Base-by-base conservation (phyloP, 1,140 invertebrate species). In the Bombus confusus region DNA sequence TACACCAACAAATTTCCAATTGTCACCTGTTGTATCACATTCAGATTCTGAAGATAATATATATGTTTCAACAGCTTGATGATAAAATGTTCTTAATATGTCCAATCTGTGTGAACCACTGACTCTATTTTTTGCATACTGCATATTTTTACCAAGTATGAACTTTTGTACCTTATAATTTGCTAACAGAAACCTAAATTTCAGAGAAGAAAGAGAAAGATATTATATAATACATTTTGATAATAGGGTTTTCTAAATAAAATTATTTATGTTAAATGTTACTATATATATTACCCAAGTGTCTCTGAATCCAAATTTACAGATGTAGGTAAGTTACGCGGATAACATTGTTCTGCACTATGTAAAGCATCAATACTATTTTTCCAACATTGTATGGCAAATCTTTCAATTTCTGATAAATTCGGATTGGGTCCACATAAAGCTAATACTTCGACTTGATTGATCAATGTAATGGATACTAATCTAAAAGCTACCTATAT, bases 401-500 rank as follows among this genome's bases (percentile, higher is more conserved):
- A 95, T 91, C 96, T 96, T 93, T 98, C 97, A 39, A 98, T 96
- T 91, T 98, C 96, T 25, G 96, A 91, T 57, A 98, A 94, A 43
- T 96, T 94, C 0, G 98, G 98, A 43, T 96, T 97, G 6, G 97
- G 97, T 5, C 98, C 98, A 94, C 98, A 98, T 13, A 98, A 95
- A 10, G 97, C 96, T 86, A 97, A 94, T 0, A 98, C 96, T 94
- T 98, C 97, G 8, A 98, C 96, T 86, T 97, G 96, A 79, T 96
- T 96, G n/a, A 97, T 95, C 25, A 98, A 93, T 80, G 97, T 96
- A 87, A 97, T 97, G 10, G 97, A 97, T 18, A 98, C 96, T 73
- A 98, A 96, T 91, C 98, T 95, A 91, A 98, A 98, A 22, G 97
- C 97, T 5, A 98, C 96, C 97, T 98, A 92, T 89, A 95, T 25